phyloP scores from a whole-genome alignment of 1,140 invertebrate species.

The Sitodiplosis mosellana region DNA sequence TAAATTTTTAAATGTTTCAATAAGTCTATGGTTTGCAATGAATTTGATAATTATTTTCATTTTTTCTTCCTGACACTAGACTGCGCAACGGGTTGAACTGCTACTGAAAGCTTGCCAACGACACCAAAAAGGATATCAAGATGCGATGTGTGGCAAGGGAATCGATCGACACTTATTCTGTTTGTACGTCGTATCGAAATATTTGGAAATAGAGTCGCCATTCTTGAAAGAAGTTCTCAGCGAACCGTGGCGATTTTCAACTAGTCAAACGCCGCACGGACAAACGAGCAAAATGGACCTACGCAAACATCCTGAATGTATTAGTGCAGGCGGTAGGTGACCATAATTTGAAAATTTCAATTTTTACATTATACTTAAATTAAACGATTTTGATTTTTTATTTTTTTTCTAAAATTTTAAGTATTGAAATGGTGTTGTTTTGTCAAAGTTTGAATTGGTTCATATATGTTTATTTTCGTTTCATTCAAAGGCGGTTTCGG shows the following conservation, averaged over 20 bases:
- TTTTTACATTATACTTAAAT: too few relatives aligned
- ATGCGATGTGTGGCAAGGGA: conserved; percentile 91
- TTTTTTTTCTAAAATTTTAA: too few relatives aligned
- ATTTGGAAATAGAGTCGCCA: conserved; percentile 88
- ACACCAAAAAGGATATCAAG: conserved; percentile 79
- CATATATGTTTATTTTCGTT: too few relatives aligned
- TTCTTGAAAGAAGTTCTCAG: conserved; percentile 90
- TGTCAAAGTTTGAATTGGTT: too few relatives aligned
- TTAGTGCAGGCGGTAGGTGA: conserved; percentile 68
- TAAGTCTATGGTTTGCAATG: too few relatives aligned
- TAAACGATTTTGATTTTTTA: too few relatives aligned
- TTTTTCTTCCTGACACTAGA: conserved; percentile 23
- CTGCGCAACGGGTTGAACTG: conserved; percentile 47
- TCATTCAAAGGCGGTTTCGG: conserved; percentile 60
- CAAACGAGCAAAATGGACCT: conserved; percentile 80
- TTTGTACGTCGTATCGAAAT: conserved; percentile 94
- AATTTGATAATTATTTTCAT: not conserved
- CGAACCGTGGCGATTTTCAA: conserved; percentile 93
- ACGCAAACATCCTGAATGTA: conserved; percentile 76
- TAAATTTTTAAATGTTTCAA: too few relatives aligned
- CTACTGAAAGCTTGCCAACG: conserved; percentile 53
- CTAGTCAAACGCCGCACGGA: conserved; percentile 93
- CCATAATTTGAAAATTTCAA: too few relatives aligned
- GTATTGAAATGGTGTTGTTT: too few relatives aligned
- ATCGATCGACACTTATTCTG: conserved; percentile 96